Conservation (phyloP, 2,797 vertebrate genomes). For the Phaenicophaeus curvirostris region DNA sequence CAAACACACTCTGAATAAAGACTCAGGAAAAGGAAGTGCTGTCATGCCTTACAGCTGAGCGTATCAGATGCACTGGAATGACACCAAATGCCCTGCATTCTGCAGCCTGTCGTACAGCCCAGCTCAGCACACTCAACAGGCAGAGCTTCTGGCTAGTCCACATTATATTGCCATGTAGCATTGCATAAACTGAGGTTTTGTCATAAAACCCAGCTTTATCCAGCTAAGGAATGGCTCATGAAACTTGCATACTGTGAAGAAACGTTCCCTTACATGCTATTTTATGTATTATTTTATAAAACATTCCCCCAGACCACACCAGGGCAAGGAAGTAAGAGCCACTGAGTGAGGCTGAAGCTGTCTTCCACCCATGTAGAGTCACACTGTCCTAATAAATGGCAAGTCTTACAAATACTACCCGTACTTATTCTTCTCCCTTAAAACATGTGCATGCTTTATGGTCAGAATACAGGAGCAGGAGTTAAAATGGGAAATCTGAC, state of each 20-base stretch:
- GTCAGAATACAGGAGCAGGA: not conserved
- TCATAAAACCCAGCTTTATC: not conserved
- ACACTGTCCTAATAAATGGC: not conserved
- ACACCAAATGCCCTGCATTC: accelerated
- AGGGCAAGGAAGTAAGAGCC: not conserved
- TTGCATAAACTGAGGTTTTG: not conserved
- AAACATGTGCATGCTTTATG: accelerated
- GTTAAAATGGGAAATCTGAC: not conserved
- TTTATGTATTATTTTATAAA: not conserved
- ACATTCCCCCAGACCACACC: not conserved
- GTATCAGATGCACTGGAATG: not conserved
- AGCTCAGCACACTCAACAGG: not conserved
- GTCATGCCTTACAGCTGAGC: not conserved
- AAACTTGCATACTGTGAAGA: not conserved
- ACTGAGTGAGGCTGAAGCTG: not conserved
- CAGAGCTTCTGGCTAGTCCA: not conserved
- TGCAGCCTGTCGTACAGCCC: not conserved
- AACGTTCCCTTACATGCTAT: not conserved
- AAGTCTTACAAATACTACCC: not conserved
- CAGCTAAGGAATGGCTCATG: not conserved
- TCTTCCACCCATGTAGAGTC: not conserved
- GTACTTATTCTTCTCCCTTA: not conserved
- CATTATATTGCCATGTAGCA: not conserved
- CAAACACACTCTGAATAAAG: not conserved
- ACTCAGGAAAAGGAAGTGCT: not conserved